A percentile compares a stretch with the other conserved stretches of the same genome.
Conservation (phyloP, 2,888 invertebrate species). For the Dasysyrphus albostriatus region DNA sequence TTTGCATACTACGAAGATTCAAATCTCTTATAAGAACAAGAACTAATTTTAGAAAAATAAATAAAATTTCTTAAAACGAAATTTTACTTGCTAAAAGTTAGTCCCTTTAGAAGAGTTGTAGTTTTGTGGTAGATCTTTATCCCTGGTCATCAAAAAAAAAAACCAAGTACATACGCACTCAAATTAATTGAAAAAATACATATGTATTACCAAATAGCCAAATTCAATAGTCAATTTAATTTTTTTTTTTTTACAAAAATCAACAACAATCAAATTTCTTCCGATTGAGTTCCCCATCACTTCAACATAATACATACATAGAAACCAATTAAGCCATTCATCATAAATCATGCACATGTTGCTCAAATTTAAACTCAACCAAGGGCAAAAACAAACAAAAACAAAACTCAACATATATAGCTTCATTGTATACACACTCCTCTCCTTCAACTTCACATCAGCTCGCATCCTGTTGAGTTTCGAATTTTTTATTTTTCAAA, state of each 20-base stretch:
- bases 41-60: too few species aligned
- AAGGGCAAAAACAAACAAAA: not conserved
- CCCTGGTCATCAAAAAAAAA: too few species aligned
- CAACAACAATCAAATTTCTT: conserved; percentile 17
- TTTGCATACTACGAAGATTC: too few species aligned
- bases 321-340: conserved; percentile 70
- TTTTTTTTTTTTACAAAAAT: not conserved
- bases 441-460: not conserved
- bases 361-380: conserved; percentile 33
- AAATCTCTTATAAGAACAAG: too few species aligned
- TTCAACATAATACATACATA: not conserved
- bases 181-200: too few species aligned
- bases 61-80: too few species aligned
- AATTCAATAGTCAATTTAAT: not conserved
- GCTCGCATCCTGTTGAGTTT: conserved; percentile 8
- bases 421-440: not conserved
- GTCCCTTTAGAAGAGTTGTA: too few species aligned
- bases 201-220: too few species aligned
- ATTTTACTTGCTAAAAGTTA: too few species aligned
- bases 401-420: not conserved
- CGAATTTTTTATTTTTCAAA: conserved; percentile 37
- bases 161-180: too few species aligned
- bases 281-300: not conserved
- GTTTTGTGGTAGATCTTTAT: too few species aligned
- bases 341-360: conserved; percentile 74